Evolutionary conservation across 2,113 vertebrate species (phyloP).

Genomic region (Puffinus mauretanicus): DNA sequence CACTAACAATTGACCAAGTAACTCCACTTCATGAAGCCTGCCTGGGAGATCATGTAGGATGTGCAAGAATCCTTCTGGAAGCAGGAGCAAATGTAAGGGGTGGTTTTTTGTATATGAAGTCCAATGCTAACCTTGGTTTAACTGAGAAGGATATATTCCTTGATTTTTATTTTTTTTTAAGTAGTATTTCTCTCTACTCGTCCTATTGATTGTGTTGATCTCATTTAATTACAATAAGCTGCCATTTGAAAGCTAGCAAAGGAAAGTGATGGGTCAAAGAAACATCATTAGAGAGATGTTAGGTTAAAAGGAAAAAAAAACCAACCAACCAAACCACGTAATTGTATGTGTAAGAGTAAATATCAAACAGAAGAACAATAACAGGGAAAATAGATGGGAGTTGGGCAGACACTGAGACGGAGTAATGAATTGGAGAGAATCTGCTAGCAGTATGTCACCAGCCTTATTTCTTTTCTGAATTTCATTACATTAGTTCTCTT

Average conservation of each 20-base stretch:
- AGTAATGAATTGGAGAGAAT: not conserved
- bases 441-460: not conserved
- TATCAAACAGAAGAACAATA: not conserved
- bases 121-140: not conserved
- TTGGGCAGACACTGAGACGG: not conserved
- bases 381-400: not conserved
- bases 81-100: slow-evolving; percentile 91
- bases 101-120: not conserved
- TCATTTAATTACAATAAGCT: not conserved
- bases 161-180: not conserved
- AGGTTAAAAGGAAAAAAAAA: not conserved
- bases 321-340: not conserved
- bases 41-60: slow-evolving; percentile 87
- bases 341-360: not conserved
- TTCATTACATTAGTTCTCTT: not conserved
- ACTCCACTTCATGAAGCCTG: slow-evolving; percentile 95
- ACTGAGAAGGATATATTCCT: not conserved
- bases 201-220: not conserved
- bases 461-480: not conserved
- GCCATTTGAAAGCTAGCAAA: not conserved
- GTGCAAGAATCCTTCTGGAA: slow-evolving; percentile 89
- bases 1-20: slow-evolving; percentile 90
- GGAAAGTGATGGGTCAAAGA: not conserved
- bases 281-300: not conserved
- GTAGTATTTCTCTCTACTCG: not conserved